Conservation (phyloP, 2,888 invertebrate species). For the Limnephilus lunatus region DNA sequence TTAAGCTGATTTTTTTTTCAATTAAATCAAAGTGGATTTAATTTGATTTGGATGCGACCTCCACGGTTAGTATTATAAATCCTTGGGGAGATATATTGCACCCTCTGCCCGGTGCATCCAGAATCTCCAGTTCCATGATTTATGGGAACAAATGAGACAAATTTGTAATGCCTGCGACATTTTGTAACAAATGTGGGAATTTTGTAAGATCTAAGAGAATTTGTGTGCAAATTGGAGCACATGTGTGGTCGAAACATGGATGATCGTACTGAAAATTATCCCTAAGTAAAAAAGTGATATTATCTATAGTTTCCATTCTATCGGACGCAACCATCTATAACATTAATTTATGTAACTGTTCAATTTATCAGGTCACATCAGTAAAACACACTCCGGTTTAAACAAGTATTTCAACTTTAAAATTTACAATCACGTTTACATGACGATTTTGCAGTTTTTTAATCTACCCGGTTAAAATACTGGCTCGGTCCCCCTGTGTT, state of each 20-base stretch:
- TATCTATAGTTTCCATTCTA: too few species aligned
- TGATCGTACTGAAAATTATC: neutral
- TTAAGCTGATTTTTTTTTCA: neutral
- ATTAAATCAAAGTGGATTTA: neutral
- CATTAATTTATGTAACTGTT: too few species aligned
- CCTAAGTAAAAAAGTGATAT: neutral
- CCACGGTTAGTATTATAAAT: neutral
- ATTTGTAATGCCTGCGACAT: neutral
- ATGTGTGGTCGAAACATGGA: neutral
- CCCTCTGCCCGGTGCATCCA: neutral
- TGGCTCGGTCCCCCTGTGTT: too few species aligned
- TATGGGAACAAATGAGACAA: conserved; percentile 2
- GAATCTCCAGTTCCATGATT: neutral
- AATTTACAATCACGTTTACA: too few species aligned
- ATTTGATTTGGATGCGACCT: neutral
- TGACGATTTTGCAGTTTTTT: too few species aligned
- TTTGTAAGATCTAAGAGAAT: neutral
- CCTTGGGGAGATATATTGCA: neutral
- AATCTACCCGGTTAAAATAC: too few species aligned
- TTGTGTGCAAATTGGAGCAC: neutral
- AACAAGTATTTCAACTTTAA: too few species aligned
- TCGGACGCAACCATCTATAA: too few species aligned
- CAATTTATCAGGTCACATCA: too few species aligned
- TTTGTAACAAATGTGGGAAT: neutral
- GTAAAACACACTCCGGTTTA: too few species aligned